Conservation (phyloP, 2,797 vertebrate genomes). For the Molossus molossus region DNA sequence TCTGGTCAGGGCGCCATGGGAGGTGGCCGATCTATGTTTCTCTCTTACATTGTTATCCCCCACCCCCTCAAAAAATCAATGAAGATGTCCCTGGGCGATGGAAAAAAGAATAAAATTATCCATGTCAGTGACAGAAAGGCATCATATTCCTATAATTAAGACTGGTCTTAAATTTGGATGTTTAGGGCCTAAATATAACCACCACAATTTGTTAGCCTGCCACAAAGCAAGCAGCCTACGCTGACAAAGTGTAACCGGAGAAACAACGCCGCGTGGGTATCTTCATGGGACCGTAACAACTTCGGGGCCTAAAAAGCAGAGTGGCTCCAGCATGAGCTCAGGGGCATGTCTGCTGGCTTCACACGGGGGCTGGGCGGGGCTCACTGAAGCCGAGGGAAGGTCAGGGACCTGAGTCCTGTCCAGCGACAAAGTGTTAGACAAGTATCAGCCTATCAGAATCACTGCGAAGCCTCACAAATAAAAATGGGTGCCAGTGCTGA, state of each 20-base stretch:
- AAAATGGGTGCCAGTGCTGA: background rate
- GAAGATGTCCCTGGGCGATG: background rate
- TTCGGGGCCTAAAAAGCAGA: background rate
- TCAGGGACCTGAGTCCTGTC: background rate
- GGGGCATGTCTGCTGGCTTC: background rate
- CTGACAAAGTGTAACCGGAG: background rate
- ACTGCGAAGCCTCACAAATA: background rate
- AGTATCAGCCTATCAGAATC: background rate
- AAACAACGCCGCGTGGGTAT: background rate
- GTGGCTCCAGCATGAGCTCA: background rate
- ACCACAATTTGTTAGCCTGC: background rate
- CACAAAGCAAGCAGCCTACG: background rate
- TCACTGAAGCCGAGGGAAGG: background rate
- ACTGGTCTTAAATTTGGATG: background rate
- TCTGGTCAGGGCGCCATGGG: no score
- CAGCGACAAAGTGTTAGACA: background rate
- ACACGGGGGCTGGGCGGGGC: fast-evolving
- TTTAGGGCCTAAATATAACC: background rate
- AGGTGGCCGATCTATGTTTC: background rate
- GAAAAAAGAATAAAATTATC: background rate
- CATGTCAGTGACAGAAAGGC: background rate
- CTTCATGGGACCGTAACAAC: background rate
- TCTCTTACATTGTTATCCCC: no score
- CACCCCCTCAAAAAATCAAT: background rate
- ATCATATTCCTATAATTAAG: background rate